Evolutionary conservation across 2,113 vertebrate species (phyloP), one percentile per base, ranked within the genome.

Genomic region (Symphodus melops): DNA sequence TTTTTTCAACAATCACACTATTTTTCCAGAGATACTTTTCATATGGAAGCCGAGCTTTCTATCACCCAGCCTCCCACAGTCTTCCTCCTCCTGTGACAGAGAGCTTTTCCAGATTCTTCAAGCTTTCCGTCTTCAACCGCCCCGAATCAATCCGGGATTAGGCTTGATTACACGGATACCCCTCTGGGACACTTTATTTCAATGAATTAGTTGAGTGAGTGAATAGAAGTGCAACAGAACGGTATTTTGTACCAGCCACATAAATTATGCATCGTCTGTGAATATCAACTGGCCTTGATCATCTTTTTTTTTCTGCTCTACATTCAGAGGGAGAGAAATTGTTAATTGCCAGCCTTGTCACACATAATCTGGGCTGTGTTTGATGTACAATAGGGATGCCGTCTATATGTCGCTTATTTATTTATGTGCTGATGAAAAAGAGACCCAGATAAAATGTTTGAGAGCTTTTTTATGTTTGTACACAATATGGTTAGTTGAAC

Each of bases 241-340:
- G 83, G 85, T 91, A 88, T 93, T 93, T 94, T 93, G 91, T 94
- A 91, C 84, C 88, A 93, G 91, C 91, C 86, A 82, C 84, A 94
- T 94, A 90, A 93, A 94, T 94, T 93, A 94, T 94, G 92, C 92
- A 94, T 93, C 53, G 55, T 77, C 85, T 78, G 86, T 81, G 75
- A 84, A 91, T 90, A 91, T 90, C 92, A 89, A 75, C 86, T 83
- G 59, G 81, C 86, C 92, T 89, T 93, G 92, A 94, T 94, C 92
- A 85, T 91, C 79, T 86, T 91, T 89, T 73, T 88, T 79, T 84
- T 83, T 77, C 42, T 44, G 79, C 68, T 83, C 88, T 82, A 79
- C 84, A 89, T 84, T 82, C 83, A 77, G 85, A 91, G 84, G 77
- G 81, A 86, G 88, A 86, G 83, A 92, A 88, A 91, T 89, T 71